These are phyloP conservation scores for Homarus gammarus DNA, from an alignment of 2,888 invertebrate species.

Conservation along the genomic window DNA sequence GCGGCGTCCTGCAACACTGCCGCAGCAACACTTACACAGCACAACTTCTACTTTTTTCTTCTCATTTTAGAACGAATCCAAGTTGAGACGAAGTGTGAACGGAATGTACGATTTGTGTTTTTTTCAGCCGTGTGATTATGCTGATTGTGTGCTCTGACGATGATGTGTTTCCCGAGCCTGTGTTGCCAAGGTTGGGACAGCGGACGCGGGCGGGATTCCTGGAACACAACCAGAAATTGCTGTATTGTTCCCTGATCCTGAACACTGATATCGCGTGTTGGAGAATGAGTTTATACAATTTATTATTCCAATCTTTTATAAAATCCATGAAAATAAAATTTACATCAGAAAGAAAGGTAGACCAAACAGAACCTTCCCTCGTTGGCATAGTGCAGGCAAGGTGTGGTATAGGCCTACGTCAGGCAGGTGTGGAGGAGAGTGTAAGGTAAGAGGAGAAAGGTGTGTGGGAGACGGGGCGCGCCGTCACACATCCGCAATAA, in stretches of 20 bases:
- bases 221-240: background rate
- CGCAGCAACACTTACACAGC: background rate
- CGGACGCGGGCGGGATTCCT: background rate
- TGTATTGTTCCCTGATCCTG: background rate
- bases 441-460: no score
- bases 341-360: no score
- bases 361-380: no score
- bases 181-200: conserved; percentile 19
- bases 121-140: conserved; percentile 31
- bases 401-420: no score
- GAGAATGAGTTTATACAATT: no score
- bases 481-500: background rate
- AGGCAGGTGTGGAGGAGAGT: no score
- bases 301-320: no score
- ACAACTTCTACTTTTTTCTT: background rate
- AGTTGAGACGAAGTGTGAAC: conserved; percentile 32
- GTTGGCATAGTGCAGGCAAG: no score
- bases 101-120: conserved; percentile 29
- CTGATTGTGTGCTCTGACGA: conserved; percentile 34
- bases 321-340: no score
- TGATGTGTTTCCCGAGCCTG: conserved; percentile 38
- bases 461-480: background rate
- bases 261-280: no score
- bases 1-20: background rate
- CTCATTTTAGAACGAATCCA: conserved; percentile 6